Conservation (phyloP, 2,888 invertebrate species). For the Terebella lapidaria region DNA sequence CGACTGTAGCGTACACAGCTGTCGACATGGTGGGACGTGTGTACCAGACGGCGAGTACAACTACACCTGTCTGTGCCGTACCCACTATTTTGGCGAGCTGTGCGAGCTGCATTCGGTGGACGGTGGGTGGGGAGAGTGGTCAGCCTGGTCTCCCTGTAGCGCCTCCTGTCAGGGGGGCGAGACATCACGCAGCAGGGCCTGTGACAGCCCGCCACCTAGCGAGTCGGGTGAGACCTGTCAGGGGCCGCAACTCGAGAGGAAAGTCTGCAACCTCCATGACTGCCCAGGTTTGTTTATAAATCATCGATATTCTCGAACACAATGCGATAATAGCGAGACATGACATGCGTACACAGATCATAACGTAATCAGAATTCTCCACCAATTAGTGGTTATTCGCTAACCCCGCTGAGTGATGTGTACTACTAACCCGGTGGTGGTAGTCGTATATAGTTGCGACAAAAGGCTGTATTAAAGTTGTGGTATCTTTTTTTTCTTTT, state of each 20-base stretch:
- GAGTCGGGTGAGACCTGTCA: slow-evolving; percentile 36
- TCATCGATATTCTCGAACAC: no score
- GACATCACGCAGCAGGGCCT: slow-evolving; percentile 32
- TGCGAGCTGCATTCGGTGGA: slow-evolving; percentile 36
- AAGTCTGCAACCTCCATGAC: slow-evolving; percentile 35
- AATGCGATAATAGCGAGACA: no score
- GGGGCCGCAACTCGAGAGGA: slow-evolving; percentile 26
- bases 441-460: no score
- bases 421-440: no score
- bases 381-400: no score
- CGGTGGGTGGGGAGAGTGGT: slow-evolving; percentile 36
- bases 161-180: slow-evolving; percentile 41
- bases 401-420: no score
- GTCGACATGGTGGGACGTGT: slow-evolving; percentile 30
- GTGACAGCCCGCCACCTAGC: slow-evolving; percentile 39
- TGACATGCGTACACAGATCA: no score
- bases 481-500: no score
- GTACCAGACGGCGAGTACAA: slow-evolving; percentile 25
- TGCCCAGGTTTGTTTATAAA: slow-evolving; percentile 42
- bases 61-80: slow-evolving; percentile 29
- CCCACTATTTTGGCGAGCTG: slow-evolving; percentile 28
- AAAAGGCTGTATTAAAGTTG: no score
- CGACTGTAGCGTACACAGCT: slow-evolving; percentile 25
- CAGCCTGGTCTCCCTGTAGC: slow-evolving; percentile 43
- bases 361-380: no score